Percentiles rank a stretch among this genome's conserved stretches.
Evolutionary conservation across 2,113 vertebrate genomes (phyloP).

Genomic region (Meriones unguiculatus): DNA sequence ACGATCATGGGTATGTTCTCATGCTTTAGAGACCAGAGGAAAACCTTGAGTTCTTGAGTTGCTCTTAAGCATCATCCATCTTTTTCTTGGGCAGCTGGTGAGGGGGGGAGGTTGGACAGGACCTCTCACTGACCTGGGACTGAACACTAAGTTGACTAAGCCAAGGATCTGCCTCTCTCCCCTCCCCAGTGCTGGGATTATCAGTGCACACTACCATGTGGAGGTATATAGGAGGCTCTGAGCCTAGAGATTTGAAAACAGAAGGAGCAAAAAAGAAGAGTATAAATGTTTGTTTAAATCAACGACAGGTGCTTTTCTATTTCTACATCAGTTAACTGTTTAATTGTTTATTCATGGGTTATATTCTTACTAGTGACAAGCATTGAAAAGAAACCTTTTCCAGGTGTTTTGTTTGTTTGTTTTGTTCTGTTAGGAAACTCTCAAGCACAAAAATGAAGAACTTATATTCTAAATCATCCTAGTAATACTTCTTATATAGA

Average conservation of each 20-base stretch:
- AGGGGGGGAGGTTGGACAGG: neutral
- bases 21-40: neutral
- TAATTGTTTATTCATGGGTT: neutral
- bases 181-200: neutral
- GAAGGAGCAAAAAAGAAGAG: neutral
- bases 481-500: neutral
- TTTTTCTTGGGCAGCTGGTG: neutral
- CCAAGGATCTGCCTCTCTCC: neutral
- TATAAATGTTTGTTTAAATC: neutral
- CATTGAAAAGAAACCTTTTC: neutral
- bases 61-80: neutral
- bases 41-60: neutral
- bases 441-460: neutral
- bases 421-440: neutral
- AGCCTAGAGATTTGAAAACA: neutral
- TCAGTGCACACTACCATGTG: neutral
- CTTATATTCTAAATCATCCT: slow-evolving; percentile 17
- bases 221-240: neutral
- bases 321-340: neutral
- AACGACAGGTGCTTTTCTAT: neutral
- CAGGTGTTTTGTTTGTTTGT: neutral
- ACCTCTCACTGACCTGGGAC: neutral
- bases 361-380: neutral
- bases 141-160: neutral
- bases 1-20: neutral